Conservation (phyloP, 2,113 vertebrate genomes). For the Willisornis vidua region DNA sequence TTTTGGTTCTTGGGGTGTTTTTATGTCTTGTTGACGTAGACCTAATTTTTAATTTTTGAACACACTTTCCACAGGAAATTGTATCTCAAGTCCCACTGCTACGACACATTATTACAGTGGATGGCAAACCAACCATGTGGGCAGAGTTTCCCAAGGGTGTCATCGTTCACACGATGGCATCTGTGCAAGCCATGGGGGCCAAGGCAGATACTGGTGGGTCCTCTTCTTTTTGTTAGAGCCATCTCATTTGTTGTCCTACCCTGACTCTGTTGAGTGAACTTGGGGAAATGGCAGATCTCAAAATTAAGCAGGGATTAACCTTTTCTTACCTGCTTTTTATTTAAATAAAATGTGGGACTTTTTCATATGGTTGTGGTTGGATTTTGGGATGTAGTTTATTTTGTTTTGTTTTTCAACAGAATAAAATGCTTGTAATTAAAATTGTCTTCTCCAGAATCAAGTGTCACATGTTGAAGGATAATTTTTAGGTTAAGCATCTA, state of each 20-base stretch:
- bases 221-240: background rate
- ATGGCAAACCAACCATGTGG: conserved; percentile 80
- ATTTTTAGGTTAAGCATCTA: background rate
- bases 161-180: conserved; percentile 88
- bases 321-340: background rate
- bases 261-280: background rate
- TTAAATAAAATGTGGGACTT: background rate
- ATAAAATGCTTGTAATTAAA: background rate
- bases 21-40: background rate
- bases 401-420: background rate
- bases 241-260: background rate
- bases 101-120: conserved; percentile 88
- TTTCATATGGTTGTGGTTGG: background rate
- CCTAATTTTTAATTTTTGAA: background rate
- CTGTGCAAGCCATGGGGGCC: conserved; percentile 85
- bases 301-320: background rate
- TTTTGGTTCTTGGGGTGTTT: background rate
- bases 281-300: background rate
- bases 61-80: conserved; percentile 77
- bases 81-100: conserved; percentile 85
- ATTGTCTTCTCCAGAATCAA: background rate
- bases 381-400: background rate
- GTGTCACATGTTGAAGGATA: background rate
- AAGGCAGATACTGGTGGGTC: conserved; percentile 79
- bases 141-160: conserved; percentile 83